These are phyloP conservation scores for Myxocyprinus asiaticus DNA, from an alignment of 2,113 vertebrate species.

Conservation along the genomic window DNA sequence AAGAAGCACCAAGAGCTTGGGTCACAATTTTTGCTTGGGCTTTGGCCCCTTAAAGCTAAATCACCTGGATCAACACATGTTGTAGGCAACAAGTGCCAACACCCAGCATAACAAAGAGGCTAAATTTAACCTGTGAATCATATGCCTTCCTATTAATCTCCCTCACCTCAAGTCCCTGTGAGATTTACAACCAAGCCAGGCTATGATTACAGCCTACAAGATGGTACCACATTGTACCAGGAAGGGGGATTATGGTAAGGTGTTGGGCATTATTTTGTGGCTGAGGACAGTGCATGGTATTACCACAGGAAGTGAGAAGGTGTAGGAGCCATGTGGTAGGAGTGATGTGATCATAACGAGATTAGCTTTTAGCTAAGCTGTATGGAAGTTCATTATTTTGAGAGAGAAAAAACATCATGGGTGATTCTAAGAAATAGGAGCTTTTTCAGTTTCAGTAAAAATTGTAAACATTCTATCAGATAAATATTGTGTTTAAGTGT, in stretches of 20 bases:
- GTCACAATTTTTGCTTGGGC: neutral
- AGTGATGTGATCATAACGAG: neutral
- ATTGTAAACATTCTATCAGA: neutral
- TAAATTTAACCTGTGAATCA: slow-evolving; percentile 37
- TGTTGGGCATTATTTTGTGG: slow-evolving; percentile 22
- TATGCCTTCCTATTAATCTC: slow-evolving; percentile 24
- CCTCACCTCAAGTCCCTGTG: slow-evolving; percentile 30
- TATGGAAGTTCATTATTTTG: neutral
- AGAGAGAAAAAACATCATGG: neutral
- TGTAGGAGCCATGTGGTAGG: neutral
- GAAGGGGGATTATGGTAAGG: neutral
- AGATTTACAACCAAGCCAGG: slow-evolving; percentile 36
- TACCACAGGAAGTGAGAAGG: neutral
- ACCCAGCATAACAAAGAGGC: slow-evolving; percentile 1
- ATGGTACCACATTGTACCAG: neutral
- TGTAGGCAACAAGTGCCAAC: neutral
- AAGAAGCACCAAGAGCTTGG: neutral
- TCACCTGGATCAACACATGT: slow-evolving; percentile 47
- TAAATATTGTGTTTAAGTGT: neutral
- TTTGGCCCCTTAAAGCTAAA: slow-evolving; percentile 38
- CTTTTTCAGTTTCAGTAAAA: neutral
- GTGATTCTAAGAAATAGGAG: neutral
- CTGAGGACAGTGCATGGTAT: neutral
- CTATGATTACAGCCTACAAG: slow-evolving; percentile 28
- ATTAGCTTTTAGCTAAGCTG: neutral